Percentiles rank a stretch among this genome's conserved stretches.
phyloP scores from a whole-genome alignment of 2,888 invertebrate species.

The Synergus itoensis region DNA sequence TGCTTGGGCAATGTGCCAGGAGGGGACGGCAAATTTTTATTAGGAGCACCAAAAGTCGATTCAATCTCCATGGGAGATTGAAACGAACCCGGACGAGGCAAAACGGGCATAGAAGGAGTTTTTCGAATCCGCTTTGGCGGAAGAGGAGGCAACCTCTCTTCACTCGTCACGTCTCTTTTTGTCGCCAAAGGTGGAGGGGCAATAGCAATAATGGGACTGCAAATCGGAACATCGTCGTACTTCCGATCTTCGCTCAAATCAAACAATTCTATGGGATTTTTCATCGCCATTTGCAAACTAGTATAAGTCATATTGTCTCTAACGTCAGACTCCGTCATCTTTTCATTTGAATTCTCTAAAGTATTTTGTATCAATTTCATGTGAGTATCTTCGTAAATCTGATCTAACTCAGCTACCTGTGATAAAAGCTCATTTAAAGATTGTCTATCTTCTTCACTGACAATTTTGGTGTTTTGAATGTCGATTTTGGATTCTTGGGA shows the following conservation, averaged over 20 bases:
- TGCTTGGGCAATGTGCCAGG: slow-evolving; percentile 79
- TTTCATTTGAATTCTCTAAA: slow-evolving; percentile 59
- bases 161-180: slow-evolving; percentile 78
- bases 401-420: slow-evolving; percentile 89
- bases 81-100: slow-evolving; percentile 68
- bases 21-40: slow-evolving; percentile 80
- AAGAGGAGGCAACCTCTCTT: slow-evolving; percentile 86
- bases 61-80: slow-evolving; percentile 50
- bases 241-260: slow-evolving; percentile 78
- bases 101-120: slow-evolving; percentile 73
- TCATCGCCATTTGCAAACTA: slow-evolving; percentile 91
- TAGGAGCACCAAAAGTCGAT: slow-evolving; percentile 75
- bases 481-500: slow-evolving; percentile 30
- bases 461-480: background rate
- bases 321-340: slow-evolving; percentile 81
- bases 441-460: slow-evolving; percentile 69
- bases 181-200: slow-evolving; percentile 66
- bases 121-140: slow-evolving; percentile 86
- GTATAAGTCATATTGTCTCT: slow-evolving; percentile 90
- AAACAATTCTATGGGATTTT: slow-evolving; percentile 85
- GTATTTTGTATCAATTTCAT: slow-evolving; percentile 78
- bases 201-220: slow-evolving; percentile 64
- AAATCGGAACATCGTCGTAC: slow-evolving; percentile 82
- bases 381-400: slow-evolving; percentile 88
- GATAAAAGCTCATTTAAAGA: slow-evolving; percentile 86